Percentiles rank a stretch among this genome's conserved stretches.
phyloP scores from a whole-genome alignment of 2,113 vertebrate genomes.

The Plectropomus leopardus region DNA sequence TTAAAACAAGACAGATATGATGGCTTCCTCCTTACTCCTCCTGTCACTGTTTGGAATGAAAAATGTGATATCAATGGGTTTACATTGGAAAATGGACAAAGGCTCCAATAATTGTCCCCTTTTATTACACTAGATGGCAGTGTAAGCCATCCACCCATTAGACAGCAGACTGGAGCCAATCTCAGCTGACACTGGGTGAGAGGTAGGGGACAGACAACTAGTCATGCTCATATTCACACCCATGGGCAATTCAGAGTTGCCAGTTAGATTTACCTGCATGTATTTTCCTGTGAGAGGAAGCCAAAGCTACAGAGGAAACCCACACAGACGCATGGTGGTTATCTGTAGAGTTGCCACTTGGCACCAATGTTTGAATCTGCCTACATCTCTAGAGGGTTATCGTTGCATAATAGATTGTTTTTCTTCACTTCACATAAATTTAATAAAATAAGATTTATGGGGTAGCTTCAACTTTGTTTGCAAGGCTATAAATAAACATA shows the following conservation, averaged over 20 bases:
- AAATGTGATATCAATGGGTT: conserved; percentile 11
- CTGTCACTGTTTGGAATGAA: conserved; percentile 11
- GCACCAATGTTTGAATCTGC: background rate
- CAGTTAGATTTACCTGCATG: background rate
- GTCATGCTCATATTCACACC: background rate
- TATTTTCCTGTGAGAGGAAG: background rate
- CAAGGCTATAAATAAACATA: background rate
- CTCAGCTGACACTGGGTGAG: background rate
- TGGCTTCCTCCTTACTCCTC: no score
- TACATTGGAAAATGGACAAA: background rate
- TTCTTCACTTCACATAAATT: background rate
- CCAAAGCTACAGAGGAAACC: background rate
- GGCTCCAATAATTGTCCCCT: background rate
- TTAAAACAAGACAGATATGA: conserved; percentile 10
- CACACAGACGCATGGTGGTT: background rate
- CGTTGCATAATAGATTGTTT: background rate
- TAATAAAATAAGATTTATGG: background rate
- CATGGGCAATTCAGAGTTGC: background rate
- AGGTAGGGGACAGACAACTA: background rate
- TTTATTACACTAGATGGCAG: conserved; percentile 80
- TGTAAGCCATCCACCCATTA: conserved; percentile 37
- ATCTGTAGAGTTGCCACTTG: background rate
- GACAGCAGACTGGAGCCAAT: background rate
- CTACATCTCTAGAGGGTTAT: background rate
- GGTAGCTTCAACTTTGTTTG: background rate